Percentiles rank a stretch among this genome's conserved stretches.
Conservation (phyloP, 2,797 vertebrate species). For the Eremophila alpestris region DNA sequence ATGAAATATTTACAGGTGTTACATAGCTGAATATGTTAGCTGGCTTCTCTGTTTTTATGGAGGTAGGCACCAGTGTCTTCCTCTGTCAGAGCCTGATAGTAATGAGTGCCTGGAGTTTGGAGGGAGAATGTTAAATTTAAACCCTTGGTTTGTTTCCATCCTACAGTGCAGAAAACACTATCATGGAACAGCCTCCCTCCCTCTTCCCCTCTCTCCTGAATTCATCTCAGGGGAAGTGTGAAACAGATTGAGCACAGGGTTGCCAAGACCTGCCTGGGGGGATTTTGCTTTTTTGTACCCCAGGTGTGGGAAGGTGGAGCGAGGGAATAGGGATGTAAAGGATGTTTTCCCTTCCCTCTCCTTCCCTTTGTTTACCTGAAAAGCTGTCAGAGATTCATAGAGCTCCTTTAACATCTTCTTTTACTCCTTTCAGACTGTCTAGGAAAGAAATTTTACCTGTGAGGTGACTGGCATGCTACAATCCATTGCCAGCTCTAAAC, state of each 20-base stretch:
- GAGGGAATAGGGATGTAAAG: constrained; percentile 9
- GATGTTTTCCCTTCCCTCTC: neutral
- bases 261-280: constrained; percentile 35
- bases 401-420: constrained; percentile 11
- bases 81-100: neutral
- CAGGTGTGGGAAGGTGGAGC: constrained; percentile 28
- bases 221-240: constrained; percentile 19
- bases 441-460: neutral
- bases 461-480: neutral
- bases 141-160: constrained; percentile 4
- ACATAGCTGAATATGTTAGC: neutral
- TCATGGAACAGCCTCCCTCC: neutral
- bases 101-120: neutral
- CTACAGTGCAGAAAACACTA: neutral
- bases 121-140: neutral
- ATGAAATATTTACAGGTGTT: neutral
- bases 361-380: constrained; percentile 7
- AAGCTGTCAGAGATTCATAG: neutral
- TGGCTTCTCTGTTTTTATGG: neutral
- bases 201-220: neutral
- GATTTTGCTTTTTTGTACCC: constrained; percentile 27
- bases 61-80: neutral
- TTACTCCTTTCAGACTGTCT: neutral
- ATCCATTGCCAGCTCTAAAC: neutral
- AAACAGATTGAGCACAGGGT: constrained; percentile 38